phyloP scores from a whole-genome alignment of 2,797 vertebrate genomes.

The Crotalus adamanteus region DNA sequence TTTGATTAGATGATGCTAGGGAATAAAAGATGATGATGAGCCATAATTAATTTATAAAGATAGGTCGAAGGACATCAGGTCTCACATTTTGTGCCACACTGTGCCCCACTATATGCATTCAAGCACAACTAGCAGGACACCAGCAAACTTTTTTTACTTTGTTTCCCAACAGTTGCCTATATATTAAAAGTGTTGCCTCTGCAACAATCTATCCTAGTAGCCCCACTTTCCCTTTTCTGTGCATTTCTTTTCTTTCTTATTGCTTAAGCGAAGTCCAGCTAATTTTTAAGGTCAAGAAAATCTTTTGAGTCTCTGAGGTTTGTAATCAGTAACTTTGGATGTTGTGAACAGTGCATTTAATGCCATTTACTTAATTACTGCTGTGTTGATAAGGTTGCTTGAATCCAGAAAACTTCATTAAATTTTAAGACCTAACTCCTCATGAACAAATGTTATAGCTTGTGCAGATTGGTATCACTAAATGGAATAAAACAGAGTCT shows the following conservation, averaged over 20 bases:
- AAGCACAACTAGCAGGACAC: not conserved
- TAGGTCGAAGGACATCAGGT: not conserved
- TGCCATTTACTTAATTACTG: conserved; percentile 25
- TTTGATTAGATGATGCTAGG: not conserved
- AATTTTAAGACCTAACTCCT: conserved; percentile 5
- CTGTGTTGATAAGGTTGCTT: not conserved
- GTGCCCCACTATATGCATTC: not conserved
- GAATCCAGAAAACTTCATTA: conserved; percentile 21
- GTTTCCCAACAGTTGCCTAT: not conserved
- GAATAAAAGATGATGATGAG: not conserved
- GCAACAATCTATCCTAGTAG: not conserved
- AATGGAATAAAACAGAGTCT: not conserved
- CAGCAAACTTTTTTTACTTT: not conserved
- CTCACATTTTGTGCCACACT: not conserved
- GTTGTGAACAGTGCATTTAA: not conserved
- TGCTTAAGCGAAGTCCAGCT: not conserved
- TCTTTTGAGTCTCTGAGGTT: not conserved
- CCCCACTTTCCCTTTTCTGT: not conserved
- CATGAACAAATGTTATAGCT: conserved; percentile 5
- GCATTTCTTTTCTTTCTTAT: not conserved
- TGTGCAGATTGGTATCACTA: conserved; percentile 8
- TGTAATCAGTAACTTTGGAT: conserved; percentile 5
- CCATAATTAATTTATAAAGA: not conserved
- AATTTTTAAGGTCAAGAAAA: conserved; percentile 11
- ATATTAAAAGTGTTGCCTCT: not conserved